Evolutionary conservation across 1,140 invertebrate genomes (phyloP), one percentile per base, ranked within the genome.

Genomic region (Papilio glaucus): DNA sequence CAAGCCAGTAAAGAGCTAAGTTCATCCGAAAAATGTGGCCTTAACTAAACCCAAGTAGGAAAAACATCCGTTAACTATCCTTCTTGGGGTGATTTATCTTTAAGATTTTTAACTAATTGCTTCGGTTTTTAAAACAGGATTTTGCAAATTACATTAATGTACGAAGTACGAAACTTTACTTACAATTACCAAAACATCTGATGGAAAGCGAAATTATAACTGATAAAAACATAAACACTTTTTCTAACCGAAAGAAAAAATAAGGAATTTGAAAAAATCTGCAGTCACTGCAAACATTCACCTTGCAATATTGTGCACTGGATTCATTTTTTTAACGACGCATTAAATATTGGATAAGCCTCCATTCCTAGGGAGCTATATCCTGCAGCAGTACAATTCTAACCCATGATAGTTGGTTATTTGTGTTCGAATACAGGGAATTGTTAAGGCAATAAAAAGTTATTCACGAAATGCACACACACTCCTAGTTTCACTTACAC

Each of bases 381-480:
- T 49, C 45, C 45, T 18, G 18, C 45, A 18, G 45, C 21, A 21
- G 45, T 18, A 49, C 15, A 49, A 49, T 49, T 18, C 45, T 49
- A 49, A 49, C 45, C 15, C 45, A 15, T 49, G 21, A 21, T 49
- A 49, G 45, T 49, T 18, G 45, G 45, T 49, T 49, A 49, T 49
- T 24, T 49, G 45, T 49, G 45, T 49, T 49, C 45, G 21, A 8
- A 49, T 49, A 21, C 45, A 49, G 45, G 45, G 5, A 21, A 4
- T 1, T 49, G 45, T 49, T 49, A 49, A 49, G 45, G n/a, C 45
- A 8, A 9, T 18, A 21, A 24, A 49, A 24, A 49, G 18, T 21
- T 49, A 24, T 10, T 49, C 45, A 49, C 21, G 45, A 49, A 49
- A 49, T 49, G 45, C 45, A 49, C 45, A 3, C 18, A 21, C 45